A percentile compares a stretch with the other conserved stretches of the same genome.
These are phyloP conservation scores for Leptarthrus brevirostris DNA, from an alignment of 2,888 invertebrate genomes.

Conservation along the genomic window DNA sequence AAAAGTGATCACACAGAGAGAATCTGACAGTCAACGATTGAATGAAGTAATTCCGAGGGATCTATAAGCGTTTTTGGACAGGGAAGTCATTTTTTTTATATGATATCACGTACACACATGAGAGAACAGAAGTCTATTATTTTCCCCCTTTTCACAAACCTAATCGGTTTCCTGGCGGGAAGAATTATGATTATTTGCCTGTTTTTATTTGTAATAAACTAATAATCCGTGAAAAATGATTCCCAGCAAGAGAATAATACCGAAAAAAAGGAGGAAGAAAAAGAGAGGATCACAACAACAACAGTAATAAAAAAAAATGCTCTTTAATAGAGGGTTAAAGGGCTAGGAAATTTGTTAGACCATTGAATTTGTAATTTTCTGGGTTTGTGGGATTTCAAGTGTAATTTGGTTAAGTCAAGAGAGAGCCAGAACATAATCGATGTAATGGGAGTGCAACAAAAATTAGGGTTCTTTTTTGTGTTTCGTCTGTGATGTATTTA, in stretches of 20 bases:
- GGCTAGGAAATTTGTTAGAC: too few relatives aligned
- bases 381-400: constrained; percentile 49
- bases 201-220: constrained; percentile 43
- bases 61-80: not conserved
- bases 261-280: too few relatives aligned
- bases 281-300: too few relatives aligned
- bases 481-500: too few relatives aligned
- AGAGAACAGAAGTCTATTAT: too few relatives aligned
- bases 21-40: constrained; percentile 1
- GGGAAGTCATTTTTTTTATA: constrained; percentile 6
- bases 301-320: too few relatives aligned
- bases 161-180: constrained; percentile 8
- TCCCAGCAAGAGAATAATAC: not conserved
- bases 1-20: too few relatives aligned
- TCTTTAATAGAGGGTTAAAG: too few relatives aligned
- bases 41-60: constrained; percentile 8
- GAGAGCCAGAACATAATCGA: constrained; percentile 23
- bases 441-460: not conserved
- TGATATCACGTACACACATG: too few relatives aligned
- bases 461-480: too few relatives aligned
- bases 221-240: constrained; percentile 41
- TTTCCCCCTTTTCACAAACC: too few relatives aligned
- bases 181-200: too few relatives aligned
- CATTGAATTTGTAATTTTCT: constrained; percentile 29
- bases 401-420: constrained; percentile 50